Conservation (phyloP, 2,797 vertebrate species). For the Platalea minor region DNA sequence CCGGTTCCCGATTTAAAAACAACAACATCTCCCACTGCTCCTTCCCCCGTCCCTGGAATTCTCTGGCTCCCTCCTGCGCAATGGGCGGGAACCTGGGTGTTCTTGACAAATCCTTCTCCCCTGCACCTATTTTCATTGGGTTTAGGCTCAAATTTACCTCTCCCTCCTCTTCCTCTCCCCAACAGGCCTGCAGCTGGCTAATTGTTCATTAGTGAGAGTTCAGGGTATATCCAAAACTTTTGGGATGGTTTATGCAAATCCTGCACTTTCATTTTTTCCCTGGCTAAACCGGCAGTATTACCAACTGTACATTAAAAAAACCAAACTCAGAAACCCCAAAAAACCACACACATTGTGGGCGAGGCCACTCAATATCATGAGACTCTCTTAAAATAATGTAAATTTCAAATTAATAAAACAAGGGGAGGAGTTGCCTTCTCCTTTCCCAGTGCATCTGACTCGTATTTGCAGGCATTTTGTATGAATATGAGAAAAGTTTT, state of each 20-base stretch:
- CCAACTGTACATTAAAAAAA: not conserved
- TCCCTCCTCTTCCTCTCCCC: slow-evolving; percentile 45
- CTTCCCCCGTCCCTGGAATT: slow-evolving; percentile 42
- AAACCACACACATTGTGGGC: slow-evolving; percentile 66
- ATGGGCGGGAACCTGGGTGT: slow-evolving; percentile 35
- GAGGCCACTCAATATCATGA: slow-evolving; percentile 45
- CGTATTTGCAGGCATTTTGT: not conserved
- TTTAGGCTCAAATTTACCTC: slow-evolving; percentile 38
- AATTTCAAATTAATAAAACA: slow-evolving; percentile 15
- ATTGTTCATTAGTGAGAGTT: slow-evolving; percentile 6
- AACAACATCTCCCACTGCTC: slow-evolving; percentile 56
- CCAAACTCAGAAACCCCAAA: slow-evolving; percentile 23
- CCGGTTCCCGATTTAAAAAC: slow-evolving; percentile 37
- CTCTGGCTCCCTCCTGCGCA: slow-evolving; percentile 37
- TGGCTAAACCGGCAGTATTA: slow-evolving; percentile 26
- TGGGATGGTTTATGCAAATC: slow-evolving; percentile 62
- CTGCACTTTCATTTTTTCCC: not conserved
- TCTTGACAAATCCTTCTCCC: slow-evolving; percentile 49
- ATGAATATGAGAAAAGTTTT: not conserved
- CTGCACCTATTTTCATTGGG: not conserved
- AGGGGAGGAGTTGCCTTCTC: not conserved
- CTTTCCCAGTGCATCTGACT: slow-evolving; percentile 13
- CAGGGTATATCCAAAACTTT: slow-evolving; percentile 19
- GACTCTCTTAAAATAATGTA: slow-evolving; percentile 47
- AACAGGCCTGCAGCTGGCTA: slow-evolving; percentile 40